phyloP scores from a whole-genome alignment of 2,113 vertebrate genomes.

The Pygoscelis antarcticus region DNA sequence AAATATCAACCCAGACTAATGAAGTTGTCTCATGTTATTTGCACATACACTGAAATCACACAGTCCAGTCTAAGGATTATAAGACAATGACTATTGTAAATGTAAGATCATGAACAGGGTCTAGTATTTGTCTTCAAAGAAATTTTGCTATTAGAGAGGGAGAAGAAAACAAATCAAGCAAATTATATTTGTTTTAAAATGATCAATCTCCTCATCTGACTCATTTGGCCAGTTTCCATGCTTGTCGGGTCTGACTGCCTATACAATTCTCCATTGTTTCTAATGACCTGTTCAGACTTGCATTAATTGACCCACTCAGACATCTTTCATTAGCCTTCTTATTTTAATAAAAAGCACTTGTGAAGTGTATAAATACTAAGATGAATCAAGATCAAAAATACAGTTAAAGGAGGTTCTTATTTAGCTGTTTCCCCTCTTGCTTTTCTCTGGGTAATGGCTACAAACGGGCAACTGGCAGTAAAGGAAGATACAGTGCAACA shows the following conservation, averaged over 20 bases:
- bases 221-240: conserved; percentile 11
- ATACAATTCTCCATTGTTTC: conserved; percentile 28
- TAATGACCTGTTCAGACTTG: neutral
- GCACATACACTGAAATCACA: neutral
- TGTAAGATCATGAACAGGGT: conserved; percentile 10
- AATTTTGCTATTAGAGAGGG: conserved; percentile 27
- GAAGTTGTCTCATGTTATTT: neutral
- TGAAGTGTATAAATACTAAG: conserved; percentile 25
- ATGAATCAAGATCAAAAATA: conserved; percentile 60
- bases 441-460: conserved; percentile 12
- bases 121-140: conserved; percentile 46
- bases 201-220: conserved; percentile 22
- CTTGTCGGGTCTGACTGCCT: neutral
- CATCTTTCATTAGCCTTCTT: conserved; percentile 54
- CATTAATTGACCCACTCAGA: conserved; percentile 62
- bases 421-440: conserved; percentile 9
- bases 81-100: conserved; percentile 25
- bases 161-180: conserved; percentile 55
- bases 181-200: conserved; percentile 66
- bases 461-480: neutral
- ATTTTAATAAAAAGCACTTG: conserved; percentile 60
- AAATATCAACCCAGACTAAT: neutral
- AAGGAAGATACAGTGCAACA: neutral
- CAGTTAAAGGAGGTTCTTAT: conserved; percentile 37
- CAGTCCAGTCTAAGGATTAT: neutral